Conservation (phyloP, 2,113 vertebrate species). For the Semicossyphus pulcher region DNA sequence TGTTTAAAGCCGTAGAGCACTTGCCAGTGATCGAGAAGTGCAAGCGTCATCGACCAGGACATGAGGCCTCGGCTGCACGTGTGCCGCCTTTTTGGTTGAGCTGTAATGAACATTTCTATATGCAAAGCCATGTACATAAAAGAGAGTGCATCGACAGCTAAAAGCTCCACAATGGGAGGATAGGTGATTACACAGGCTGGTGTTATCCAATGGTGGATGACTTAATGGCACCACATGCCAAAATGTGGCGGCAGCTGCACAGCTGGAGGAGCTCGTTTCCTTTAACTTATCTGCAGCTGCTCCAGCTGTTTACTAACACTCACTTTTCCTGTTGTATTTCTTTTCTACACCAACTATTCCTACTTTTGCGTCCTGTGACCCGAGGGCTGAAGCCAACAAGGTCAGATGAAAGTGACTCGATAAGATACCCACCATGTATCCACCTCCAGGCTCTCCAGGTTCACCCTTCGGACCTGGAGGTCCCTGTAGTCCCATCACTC, state of each 20-base stretch:
- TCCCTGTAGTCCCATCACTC: constrained; percentile 86
- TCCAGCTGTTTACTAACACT: constrained; percentile 36
- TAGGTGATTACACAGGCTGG: constrained; percentile 62
- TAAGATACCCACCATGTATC: constrained; percentile 66
- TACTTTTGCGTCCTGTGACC: constrained; percentile 15
- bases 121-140: constrained; percentile 66
- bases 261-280: constrained; percentile 33
- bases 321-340: no score
- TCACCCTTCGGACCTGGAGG: constrained; percentile 93
- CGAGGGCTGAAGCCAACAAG: background rate
- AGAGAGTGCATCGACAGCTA: constrained; percentile 61
- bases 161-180: constrained; percentile 62
- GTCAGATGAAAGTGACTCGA: constrained; percentile 20
- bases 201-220: constrained; percentile 63
- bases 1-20: constrained; percentile 54
- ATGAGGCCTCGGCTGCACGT: constrained; percentile 23
- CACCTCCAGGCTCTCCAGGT: constrained; percentile 86
- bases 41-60: constrained; percentile 19
- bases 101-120: constrained; percentile 69
- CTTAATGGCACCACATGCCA: constrained; percentile 60
- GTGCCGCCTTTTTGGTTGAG: constrained; percentile 3
- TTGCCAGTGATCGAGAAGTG: constrained; percentile 38
- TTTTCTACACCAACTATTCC: no score
- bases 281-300: constrained; percentile 23
- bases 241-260: constrained; percentile 43